A percentile compares a stretch with the other conserved stretches of the same genome.
phyloP scores from a whole-genome alignment of 2,797 vertebrate genomes.

The Chaetophractus vellerosus region DNA sequence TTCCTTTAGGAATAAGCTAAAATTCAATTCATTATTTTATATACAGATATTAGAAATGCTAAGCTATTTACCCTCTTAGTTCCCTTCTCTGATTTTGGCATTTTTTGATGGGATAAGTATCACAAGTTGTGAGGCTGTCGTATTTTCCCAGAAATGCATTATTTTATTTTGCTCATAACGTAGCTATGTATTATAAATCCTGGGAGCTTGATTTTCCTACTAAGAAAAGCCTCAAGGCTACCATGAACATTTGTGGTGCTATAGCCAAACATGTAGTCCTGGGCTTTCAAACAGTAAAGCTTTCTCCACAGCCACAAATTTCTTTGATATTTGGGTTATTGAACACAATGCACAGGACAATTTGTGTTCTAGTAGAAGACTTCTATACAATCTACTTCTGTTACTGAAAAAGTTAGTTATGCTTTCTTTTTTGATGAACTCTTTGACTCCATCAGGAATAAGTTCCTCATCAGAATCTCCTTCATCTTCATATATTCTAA shows the following conservation, averaged over 20 bases:
- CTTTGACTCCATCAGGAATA: conserved; percentile 93
- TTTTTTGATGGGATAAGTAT: too few species aligned
- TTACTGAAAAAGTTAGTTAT: conserved; percentile 94
- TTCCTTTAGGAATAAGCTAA: too few species aligned
- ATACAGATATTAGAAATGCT: too few species aligned
- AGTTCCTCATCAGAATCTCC: conserved; percentile 94
- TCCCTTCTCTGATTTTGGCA: too few species aligned
- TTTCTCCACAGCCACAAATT: conserved; percentile 95
- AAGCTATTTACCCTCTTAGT: too few species aligned
- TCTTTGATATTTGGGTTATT: conserved; percentile 87
- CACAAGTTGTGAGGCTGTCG: too few species aligned
- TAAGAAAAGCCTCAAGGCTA: conserved; percentile 30
- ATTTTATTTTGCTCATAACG: too few species aligned
- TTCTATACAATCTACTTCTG: conserved; percentile 92
- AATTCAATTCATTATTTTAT: too few species aligned
- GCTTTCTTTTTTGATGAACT: conserved; percentile 95
- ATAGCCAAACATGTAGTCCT: conserved; percentile 74
- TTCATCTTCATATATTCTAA: conserved; percentile 91
- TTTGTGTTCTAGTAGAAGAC: conserved; percentile 91
- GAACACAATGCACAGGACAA: conserved; percentile 94
- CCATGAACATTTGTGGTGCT: conserved; percentile 66
- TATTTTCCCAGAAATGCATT: too few species aligned
- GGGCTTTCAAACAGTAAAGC: conserved; percentile 93
- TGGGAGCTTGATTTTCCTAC: conserved; percentile 52
- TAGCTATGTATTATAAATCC: too few species aligned